These are phyloP conservation scores for Melanargia galathea DNA, from an alignment of 2,888 invertebrate genomes.

Conservation along the genomic window DNA sequence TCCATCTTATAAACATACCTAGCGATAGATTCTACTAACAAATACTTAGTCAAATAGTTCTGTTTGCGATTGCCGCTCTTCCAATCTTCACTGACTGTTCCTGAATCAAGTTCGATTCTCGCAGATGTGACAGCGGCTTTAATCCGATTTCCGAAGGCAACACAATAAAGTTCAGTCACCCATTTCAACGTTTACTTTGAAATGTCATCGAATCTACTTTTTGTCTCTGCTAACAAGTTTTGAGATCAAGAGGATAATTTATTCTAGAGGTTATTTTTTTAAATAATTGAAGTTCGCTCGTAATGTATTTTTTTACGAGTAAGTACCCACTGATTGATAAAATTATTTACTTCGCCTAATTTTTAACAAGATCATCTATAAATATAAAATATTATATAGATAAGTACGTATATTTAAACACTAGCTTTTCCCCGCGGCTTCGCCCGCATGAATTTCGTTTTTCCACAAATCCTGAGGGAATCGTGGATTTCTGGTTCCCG, in stretches of 20 bases:
- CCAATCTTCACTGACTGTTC: neutral
- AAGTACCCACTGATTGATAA: conserved; percentile 44
- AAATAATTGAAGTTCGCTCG: conserved; percentile 35
- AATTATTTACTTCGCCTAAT: no score
- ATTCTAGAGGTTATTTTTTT: conserved; percentile 44
- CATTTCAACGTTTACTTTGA: conserved; percentile 40
- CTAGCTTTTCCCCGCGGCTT: no score
- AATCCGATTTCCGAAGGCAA: conserved; percentile 19
- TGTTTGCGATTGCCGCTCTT: neutral
- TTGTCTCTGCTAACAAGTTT: conserved; percentile 39
- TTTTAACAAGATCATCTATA: no score
- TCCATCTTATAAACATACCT: no score
- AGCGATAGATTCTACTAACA: no score
- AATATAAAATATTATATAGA: no score
- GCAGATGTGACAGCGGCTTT: conserved; percentile 3
- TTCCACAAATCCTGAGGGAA: no score
- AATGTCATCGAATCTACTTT: conserved; percentile 51
- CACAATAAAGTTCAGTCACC: conserved; percentile 35
- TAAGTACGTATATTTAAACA: no score
- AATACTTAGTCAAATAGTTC: no score
- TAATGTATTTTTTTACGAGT: conserved; percentile 34
- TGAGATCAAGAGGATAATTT: conserved; percentile 41
- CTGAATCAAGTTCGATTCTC: neutral
- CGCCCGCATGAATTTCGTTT: no score
- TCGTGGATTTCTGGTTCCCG: no score